phyloP scores from a whole-genome alignment of 2,797 vertebrate genomes.

The Scolopax bukidnonensis region DNA sequence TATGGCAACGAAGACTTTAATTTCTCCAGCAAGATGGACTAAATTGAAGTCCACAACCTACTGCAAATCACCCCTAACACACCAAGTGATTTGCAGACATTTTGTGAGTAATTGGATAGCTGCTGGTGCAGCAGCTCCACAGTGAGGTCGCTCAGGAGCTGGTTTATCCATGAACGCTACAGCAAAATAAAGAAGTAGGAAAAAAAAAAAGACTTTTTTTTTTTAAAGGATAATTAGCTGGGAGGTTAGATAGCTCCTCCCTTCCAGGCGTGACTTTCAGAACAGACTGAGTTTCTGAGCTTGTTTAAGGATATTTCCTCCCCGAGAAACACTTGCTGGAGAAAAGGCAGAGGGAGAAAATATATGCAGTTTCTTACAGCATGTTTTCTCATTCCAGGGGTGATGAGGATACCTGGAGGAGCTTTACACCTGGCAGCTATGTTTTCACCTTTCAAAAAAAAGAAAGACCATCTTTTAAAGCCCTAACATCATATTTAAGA shows the following conservation, averaged over 20 bases:
- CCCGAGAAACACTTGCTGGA: background rate
- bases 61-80: background rate
- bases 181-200: background rate
- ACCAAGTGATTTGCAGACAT: background rate
- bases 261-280: background rate
- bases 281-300: background rate
- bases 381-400: background rate
- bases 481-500: background rate
- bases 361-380: background rate
- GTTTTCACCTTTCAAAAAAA: background rate
- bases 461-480: background rate
- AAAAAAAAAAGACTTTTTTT: background rate
- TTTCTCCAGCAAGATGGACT: background rate
- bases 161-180: background rate
- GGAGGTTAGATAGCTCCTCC: background rate
- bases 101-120: background rate
- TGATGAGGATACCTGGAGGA: background rate
- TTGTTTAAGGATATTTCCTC: background rate
- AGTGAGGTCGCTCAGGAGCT: background rate
- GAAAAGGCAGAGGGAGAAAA: background rate
- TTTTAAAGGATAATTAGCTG: background rate
- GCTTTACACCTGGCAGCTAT: background rate
- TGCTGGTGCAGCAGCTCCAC: background rate
- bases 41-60: background rate
- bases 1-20: background rate